Evolutionary conservation across 2,888 invertebrate species (phyloP).

Genomic region (Polydrusus tereticollis): DNA sequence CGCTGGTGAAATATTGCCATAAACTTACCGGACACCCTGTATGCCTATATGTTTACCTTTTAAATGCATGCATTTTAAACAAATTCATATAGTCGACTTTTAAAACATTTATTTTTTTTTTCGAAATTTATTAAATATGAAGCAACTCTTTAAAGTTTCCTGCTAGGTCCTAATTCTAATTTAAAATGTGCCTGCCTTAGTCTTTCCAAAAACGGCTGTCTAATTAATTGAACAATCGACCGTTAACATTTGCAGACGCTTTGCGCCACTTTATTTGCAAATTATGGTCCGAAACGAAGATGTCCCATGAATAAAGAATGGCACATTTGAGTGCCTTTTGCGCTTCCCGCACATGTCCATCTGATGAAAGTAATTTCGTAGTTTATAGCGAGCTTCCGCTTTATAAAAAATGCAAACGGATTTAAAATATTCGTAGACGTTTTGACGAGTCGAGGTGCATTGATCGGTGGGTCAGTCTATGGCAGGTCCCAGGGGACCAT

Average conservation of each 20-base stretch:
- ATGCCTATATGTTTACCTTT: too few species aligned
- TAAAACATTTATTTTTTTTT: too few species aligned
- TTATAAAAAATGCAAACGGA: constrained; percentile 34
- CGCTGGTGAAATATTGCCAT: too few species aligned
- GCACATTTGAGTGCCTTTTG: background rate
- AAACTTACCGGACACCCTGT: too few species aligned
- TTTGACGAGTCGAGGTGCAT: constrained; percentile 45
- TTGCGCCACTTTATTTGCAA: background rate
- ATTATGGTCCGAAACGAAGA: background rate
- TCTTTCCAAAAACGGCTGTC: too few species aligned
- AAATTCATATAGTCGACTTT: too few species aligned
- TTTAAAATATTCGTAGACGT: constrained; percentile 44
- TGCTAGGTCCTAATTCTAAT: too few species aligned
- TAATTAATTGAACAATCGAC: background rate
- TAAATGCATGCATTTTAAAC: too few species aligned
- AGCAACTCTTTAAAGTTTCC: too few species aligned
- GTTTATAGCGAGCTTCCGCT: constrained; percentile 10
- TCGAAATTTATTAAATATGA: too few species aligned
- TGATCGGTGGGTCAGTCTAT: constrained; percentile 46
- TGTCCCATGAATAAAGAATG: constrained; percentile 2
- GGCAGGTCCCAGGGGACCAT: constrained; percentile 52
- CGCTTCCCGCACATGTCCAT: constrained; percentile 12
- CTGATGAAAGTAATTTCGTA: constrained; percentile 26
- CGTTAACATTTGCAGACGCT: background rate
- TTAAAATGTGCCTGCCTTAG: too few species aligned